phyloP scores from a whole-genome alignment of 1,140 invertebrate genomes.

The Hetaerina americana region DNA sequence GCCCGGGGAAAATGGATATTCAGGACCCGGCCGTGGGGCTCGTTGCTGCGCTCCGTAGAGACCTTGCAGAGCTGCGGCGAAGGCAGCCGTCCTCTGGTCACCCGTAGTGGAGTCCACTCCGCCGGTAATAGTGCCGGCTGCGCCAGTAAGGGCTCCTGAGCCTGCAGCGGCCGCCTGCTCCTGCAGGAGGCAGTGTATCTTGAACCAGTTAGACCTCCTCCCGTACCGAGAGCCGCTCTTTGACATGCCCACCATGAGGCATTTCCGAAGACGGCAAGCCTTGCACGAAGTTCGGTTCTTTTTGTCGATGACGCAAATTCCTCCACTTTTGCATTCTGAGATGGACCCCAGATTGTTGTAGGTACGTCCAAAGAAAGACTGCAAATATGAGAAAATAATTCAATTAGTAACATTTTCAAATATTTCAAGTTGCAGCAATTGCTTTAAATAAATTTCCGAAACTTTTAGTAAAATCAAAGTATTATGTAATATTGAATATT shows the following conservation, averaged over 20 bases:
- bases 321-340: conserved; percentile 42
- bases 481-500: no score
- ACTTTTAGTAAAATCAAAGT: no score
- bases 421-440: no score
- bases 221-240: conserved; percentile 44
- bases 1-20: neutral
- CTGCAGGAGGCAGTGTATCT: conserved; percentile 45
- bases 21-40: neutral
- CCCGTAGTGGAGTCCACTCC: neutral
- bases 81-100: neutral
- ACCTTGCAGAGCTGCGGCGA: neutral
- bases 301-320: conserved; percentile 46
- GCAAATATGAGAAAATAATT: conserved; percentile 18
- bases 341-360: conserved; percentile 44
- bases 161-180: conserved; percentile 22
- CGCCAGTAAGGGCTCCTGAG: neutral
- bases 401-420: no score
- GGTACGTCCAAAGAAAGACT: conserved; percentile 53
- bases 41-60: neutral
- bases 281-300: conserved; percentile 51
- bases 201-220: conserved; percentile 45
- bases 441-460: no score
- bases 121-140: neutral
- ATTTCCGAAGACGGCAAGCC: conserved; percentile 48
- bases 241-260: conserved; percentile 47